Base-by-base conservation (phyloP, 2,888 invertebrate genomes). In the Ectobius pallidus region DNA sequence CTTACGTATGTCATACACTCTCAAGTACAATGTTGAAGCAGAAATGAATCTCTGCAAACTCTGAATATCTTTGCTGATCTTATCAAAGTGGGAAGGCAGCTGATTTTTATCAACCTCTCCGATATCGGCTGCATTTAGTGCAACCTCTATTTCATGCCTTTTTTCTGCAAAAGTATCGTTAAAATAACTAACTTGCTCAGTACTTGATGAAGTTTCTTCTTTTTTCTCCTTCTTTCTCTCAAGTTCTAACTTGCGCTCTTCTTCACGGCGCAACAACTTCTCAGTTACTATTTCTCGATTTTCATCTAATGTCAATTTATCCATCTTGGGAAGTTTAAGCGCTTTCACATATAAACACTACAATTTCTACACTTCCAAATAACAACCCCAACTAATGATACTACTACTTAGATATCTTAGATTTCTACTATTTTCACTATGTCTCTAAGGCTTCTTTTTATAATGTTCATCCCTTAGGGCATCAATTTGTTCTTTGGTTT, bases 1-100 rank as follows among this genome's bases (percentile, higher is more conserved):
- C 79, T 90, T 90, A 80, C 93, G 88, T 81, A 95, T 89, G 78
- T 93, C 93, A 77, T 92, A 95, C 70, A 91, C 91, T 72, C 93
- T 90, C 2, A 95, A 83, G 82, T 94, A 94, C 80, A 93, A 88
- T 52, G 92, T 91, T 16, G 94, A 94, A 74, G 91, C 89, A 0
- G 93, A 90, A 27, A 95, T 87, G 83, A 92, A 91, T 80, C 92
- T 91, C 80, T 94, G 93, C 74, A 95, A 82, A 75, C 90, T 88
- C 78, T 91, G 89, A 27, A 94, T 88, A 79, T 93, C 90, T 77
- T 89, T 86, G 72, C 89, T 90, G n/a, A 92, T 88, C 63, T 86
- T 87, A 74, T 90, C 89, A 78, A 93, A 92, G 77, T 89, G 87
- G 67, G 84, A 84, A 1, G 87, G 85, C 65, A 90, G 82, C 52